phyloP scores from a whole-genome alignment of 2,797 vertebrate species.

The Myiotriccus ornatus region DNA sequence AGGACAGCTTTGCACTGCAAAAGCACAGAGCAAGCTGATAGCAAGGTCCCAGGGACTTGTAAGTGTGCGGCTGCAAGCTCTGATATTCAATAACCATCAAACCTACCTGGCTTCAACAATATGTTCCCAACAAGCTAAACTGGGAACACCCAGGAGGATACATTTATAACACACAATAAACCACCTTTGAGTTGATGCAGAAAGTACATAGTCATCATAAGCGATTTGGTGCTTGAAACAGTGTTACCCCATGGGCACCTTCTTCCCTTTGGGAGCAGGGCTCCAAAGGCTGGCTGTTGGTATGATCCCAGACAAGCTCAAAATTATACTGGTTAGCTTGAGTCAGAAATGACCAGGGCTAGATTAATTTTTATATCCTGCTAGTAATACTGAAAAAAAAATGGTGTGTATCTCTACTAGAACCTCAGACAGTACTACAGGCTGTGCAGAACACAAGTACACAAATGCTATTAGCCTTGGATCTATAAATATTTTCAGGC shows the following conservation, averaged over 20 bases:
- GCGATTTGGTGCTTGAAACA: neutral
- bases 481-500: neutral
- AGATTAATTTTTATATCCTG: neutral
- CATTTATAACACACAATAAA: neutral
- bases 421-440: neutral
- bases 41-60: neutral
- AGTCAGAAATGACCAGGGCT: neutral
- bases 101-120: neutral
- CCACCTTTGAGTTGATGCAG: neutral
- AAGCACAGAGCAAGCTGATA: neutral
- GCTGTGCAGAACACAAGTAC: neutral
- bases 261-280: neutral
- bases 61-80: neutral
- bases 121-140: neutral
- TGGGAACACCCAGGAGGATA: neutral
- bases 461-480: neutral
- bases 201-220: neutral
- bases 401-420: neutral
- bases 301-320: neutral
- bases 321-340: neutral
- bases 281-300: neutral
- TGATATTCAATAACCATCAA: neutral
- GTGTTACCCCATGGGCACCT: neutral
- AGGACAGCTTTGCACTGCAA: neutral
- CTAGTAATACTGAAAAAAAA: neutral